phyloP scores from a whole-genome alignment of 2,888 invertebrate species.

The Drosophila colorata region DNA sequence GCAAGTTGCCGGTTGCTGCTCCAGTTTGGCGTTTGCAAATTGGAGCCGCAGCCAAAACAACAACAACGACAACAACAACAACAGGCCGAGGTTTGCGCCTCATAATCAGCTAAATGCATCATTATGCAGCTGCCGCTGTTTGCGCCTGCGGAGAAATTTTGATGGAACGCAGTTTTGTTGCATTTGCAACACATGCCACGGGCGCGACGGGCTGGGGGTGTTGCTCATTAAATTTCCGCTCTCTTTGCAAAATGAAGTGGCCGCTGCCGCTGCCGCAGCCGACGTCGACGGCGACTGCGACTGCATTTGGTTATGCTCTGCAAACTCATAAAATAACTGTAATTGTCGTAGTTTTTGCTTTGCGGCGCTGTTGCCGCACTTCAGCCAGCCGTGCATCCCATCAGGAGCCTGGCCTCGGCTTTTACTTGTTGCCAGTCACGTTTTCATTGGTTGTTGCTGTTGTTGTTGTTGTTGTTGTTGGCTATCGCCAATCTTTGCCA shows the following conservation, averaged over 20 bases:
- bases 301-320: conserved; percentile 73
- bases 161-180: conserved; percentile 31
- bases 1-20: conserved; percentile 40
- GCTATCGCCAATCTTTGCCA: conserved; percentile 57
- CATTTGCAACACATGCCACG: conserved; percentile 35
- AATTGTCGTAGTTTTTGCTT: conserved; percentile 74
- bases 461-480: conserved; percentile 21
- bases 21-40: conserved; percentile 65
- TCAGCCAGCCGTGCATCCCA: conserved; percentile 24
- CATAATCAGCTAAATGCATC: conserved; percentile 78
- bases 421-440: conserved; percentile 75
- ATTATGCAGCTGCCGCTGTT: conserved; percentile 49
- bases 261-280: conserved; percentile 8
- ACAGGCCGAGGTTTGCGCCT: conserved; percentile 38
- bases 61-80: conserved; percentile 13
- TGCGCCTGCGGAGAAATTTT: conserved; percentile 60
- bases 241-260: conserved; percentile 76
- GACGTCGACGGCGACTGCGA: not conserved
- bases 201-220: conserved; percentile 14
- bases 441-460: conserved; percentile 32
- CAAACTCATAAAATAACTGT: conserved; percentile 80
- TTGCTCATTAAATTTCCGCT: conserved; percentile 78
- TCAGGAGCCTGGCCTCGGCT: conserved; percentile 29
- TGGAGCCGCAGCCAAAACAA: conserved; percentile 16
- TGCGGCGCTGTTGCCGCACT: conserved; percentile 66